Percentiles rank a stretch among this genome's conserved stretches.
Conservation (phyloP, 2,797 vertebrate species). For the Leuciscus waleckii region DNA sequence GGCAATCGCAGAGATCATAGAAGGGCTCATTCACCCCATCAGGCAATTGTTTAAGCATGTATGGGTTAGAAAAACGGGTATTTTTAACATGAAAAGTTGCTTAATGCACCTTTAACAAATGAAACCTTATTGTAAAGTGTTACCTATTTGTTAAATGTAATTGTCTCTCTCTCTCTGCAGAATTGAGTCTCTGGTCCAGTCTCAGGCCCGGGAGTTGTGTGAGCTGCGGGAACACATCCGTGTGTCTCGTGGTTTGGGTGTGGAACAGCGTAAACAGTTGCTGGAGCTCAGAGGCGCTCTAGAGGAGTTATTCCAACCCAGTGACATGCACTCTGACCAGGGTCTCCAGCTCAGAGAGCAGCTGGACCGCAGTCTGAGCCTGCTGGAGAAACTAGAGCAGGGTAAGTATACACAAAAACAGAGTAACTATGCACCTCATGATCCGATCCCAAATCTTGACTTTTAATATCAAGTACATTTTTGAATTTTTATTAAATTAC, state of each 20-base stretch:
- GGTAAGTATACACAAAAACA: conserved; percentile 61
- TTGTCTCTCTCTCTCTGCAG: conserved; percentile 67
- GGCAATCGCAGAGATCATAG: too few relatives aligned
- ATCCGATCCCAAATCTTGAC: neutral
- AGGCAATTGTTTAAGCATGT: too few relatives aligned
- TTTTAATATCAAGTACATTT: neutral
- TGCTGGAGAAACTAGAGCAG: conserved; percentile 85
- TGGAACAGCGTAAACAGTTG: conserved; percentile 83
- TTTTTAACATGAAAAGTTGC: too few relatives aligned
- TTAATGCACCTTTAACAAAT: too few relatives aligned
- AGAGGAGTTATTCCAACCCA: conserved; percentile 85
- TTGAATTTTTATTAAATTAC: too few relatives aligned
- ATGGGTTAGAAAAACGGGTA: too few relatives aligned
- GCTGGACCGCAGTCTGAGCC: conserved; percentile 83
- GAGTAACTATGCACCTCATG: neutral
- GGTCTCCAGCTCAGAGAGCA: conserved; percentile 85
- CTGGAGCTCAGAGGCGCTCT: conserved; percentile 82
- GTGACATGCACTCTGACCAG: conserved; percentile 78
- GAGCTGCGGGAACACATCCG: conserved; percentile 88
- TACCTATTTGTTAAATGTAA: neutral
- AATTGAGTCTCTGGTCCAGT: conserved; percentile 87
- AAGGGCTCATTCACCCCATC: too few relatives aligned
- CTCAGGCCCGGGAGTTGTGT: conserved; percentile 88
- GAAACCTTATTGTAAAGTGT: too few relatives aligned
- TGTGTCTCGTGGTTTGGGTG: conserved; percentile 82